A percentile compares a stretch with the other conserved stretches of the same genome.
Conservation (phyloP, 1,140 invertebrate genomes). For the Anoplophora glabripennis region DNA sequence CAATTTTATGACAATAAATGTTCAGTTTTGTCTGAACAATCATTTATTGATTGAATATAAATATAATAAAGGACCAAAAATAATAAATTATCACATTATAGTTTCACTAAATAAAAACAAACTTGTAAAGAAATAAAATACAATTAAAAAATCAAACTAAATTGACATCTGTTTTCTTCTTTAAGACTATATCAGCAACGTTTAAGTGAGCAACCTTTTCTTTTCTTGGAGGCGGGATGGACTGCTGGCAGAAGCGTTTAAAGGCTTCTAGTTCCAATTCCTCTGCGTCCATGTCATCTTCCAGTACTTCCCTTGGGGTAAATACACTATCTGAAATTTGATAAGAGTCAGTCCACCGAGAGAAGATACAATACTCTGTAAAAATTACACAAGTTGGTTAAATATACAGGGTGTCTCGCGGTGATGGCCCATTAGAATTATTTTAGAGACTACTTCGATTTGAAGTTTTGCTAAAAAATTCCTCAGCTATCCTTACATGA, state of each 20-base stretch:
- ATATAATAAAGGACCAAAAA: conserved; percentile 13
- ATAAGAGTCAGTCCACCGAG: too few species aligned
- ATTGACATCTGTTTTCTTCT: conserved; percentile 35
- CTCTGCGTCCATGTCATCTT: conserved; percentile 72
- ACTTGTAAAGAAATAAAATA: background rate
- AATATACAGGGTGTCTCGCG: too few species aligned
- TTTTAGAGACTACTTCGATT: too few species aligned
- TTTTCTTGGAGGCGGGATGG: conserved; percentile 64
- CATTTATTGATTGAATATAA: conserved; percentile 6
- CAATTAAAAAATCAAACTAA: conserved; percentile 4
- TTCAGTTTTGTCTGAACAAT: too few species aligned
- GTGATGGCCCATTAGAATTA: too few species aligned
- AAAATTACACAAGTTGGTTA: too few species aligned
- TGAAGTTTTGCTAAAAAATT: too few species aligned
- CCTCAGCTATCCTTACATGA: too few species aligned
- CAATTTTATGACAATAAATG: too few species aligned
- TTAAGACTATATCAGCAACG: conserved; percentile 45
- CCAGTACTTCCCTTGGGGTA: conserved; percentile 70
- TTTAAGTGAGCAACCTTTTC: conserved; percentile 60
- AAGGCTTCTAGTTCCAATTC: conserved; percentile 76
- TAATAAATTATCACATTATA: conserved; percentile 22
- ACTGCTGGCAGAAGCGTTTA: conserved; percentile 74
- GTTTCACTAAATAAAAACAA: conserved; percentile 8
- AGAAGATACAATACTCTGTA: too few species aligned
- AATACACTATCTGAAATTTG: conserved; percentile 66